Evolutionary conservation across 2,113 vertebrate species (phyloP), one percentile per base, ranked within the genome.

Genomic region (Seriola rivoliana): DNA sequence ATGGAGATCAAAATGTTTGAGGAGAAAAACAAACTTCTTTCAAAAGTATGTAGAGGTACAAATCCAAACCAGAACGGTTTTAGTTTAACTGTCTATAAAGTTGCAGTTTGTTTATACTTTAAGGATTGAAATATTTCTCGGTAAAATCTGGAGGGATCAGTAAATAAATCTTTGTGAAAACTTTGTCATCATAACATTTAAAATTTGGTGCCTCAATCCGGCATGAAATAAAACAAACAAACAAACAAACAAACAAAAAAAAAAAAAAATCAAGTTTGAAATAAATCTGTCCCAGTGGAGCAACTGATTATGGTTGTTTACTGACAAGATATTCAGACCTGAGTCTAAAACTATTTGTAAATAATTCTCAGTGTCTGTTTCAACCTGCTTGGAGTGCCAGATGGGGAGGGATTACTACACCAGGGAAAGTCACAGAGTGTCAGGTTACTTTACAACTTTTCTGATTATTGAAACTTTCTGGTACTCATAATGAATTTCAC

Each of bases 321-420:
- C 64, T 55, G 66, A 75, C 81, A 75, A 84, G 62, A 78, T 71
- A 81, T 80, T 76, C 64, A 87, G 76, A 85, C 75, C 65, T 75
- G 46, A 23, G 70, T 88, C 23, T 80, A 71, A 78, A 88, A 85
- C 58, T 69, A 75, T 84, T 89, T 85, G 63, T 55, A 80, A 76
- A 87, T 84, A 85, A 79, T 66, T 85, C 48, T 69, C 44, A 8
- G 63, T 70, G 73, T 87, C 75, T 88, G 63, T 71, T 85, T 89
- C 42, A 87, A 88, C 87, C 85, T 90, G 81, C 67, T 40, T 19
- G 36, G 36, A 55, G 54, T 19, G n/a, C 85, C 89, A 91, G 88
- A 89, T 88, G 85, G 80, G 62, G 64, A 65, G 54, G 71, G 74
- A 89, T 85, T 81, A 81, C 68, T 66, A 63, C 75, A 78, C 60